Evolutionary conservation across 1,140 invertebrate species (phyloP).

Genomic region (Drosophila ogumai): DNA sequence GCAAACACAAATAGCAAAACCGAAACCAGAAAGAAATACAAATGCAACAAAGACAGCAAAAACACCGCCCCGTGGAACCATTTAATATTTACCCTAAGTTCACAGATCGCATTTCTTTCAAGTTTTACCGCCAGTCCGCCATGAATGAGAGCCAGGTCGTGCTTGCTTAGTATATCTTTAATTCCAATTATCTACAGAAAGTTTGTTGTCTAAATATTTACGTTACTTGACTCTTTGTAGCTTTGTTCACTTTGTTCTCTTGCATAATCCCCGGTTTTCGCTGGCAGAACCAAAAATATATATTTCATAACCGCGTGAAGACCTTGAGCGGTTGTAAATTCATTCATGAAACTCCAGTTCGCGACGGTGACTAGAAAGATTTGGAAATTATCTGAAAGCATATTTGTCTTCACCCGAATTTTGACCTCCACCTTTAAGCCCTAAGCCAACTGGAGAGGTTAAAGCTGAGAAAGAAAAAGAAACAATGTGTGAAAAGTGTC

Average conservation of each 20-base stretch:
- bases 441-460: slow-evolving; percentile 21
- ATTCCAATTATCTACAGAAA: slow-evolving; percentile 75
- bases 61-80: slow-evolving; percentile 35
- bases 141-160: slow-evolving; percentile 36
- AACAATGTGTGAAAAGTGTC: slow-evolving; percentile 69
- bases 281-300: slow-evolving; percentile 13
- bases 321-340: slow-evolving; percentile 44
- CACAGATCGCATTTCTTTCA: slow-evolving; percentile 76
- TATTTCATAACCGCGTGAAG: slow-evolving; percentile 22
- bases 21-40: slow-evolving; percentile 26
- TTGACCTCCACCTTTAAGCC: slow-evolving; percentile 26
- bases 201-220: slow-evolving; percentile 41
- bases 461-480: slow-evolving; percentile 9
- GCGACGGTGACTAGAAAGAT: slow-evolving; percentile 9
- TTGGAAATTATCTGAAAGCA: slow-evolving; percentile 30
- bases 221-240: slow-evolving; percentile 16
- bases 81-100: slow-evolving; percentile 61
- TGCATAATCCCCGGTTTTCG: slow-evolving; percentile 30
- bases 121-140: slow-evolving; percentile 33
- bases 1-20: slow-evolving; percentile 67
- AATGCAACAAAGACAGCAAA: slow-evolving; percentile 13
- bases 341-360: slow-evolving; percentile 54
- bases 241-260: slow-evolving; percentile 10
- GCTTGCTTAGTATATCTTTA: slow-evolving; percentile 74
- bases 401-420: slow-evolving; percentile 34